Evolutionary conservation across 2,888 invertebrate species (phyloP), one percentile per base, ranked within the genome.

Genomic region (Epiblema foenella): DNA sequence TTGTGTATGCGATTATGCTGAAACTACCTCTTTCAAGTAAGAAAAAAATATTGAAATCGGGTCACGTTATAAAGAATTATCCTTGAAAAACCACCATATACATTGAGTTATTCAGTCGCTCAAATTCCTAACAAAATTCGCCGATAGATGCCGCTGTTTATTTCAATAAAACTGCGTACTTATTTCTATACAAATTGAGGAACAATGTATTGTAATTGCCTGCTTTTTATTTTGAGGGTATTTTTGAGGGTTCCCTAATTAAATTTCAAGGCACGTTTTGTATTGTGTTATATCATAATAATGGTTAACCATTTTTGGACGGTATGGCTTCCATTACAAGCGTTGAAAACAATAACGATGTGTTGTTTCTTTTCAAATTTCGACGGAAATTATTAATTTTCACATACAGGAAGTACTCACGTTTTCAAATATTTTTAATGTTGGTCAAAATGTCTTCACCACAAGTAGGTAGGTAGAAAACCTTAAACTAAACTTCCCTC

Each of bases 201-300:
- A 62, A 62, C 46, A 70, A 66, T 51, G 57, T 49, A 29, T 39
- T 56, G 37, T 39, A 11, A 69, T n/a, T 65, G 65, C 54, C 64
- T 52, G 46, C 54, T 9, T 66, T 70, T 68, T 70, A 29, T 62
- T 51, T 39, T 9, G 20, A 49, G 12, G 46, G 46, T 5, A 33
- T 33, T 62, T 60, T 37, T 52, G 39, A 20, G 54, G 54, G 59
- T 54, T 56, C 17, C 56, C 56, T 56, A 49, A 71, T 66, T 67
- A 24, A 57, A 12, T 56, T 39, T 18, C 71, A 57, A 37, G 29
- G 49, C 71, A 71, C 71, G 71, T 71, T 62, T 67, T 51, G 39
- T 39, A 71, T 71, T 71, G 67, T 71, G 60, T 54, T 57, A 18
- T 29, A 56, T 60, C 62, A 57, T 60, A 62, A 51, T 71, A 51